Conservation (phyloP, 2,797 vertebrate species). For the Enteromius unitaeniatus region DNA sequence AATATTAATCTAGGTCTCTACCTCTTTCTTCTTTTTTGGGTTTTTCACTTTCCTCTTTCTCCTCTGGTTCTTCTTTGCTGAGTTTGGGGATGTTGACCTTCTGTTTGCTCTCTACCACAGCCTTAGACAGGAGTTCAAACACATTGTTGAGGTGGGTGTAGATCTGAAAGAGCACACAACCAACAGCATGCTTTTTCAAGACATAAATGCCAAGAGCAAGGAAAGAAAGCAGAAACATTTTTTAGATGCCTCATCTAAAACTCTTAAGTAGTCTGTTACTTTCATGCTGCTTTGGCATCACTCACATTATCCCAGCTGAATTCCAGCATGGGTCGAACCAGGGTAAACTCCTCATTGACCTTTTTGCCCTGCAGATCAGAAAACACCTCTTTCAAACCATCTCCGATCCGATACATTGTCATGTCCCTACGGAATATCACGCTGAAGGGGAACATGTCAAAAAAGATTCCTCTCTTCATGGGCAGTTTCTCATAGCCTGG, state of each 20-base stretch:
- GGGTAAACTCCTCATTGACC: conserved; percentile 80
- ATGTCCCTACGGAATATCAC: conserved; percentile 82
- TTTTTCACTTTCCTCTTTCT: conserved; percentile 76
- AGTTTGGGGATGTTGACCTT: conserved; percentile 79
- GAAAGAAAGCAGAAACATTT: neutral
- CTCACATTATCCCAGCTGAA: conserved; percentile 83
- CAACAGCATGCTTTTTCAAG: conserved; percentile 24
- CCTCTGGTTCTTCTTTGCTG: conserved; percentile 73
- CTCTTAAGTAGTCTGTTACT: neutral
- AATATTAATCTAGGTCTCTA: conserved; percentile 36
- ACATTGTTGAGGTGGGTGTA: conserved; percentile 80
- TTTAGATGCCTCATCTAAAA: neutral
- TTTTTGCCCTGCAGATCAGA: conserved; percentile 81
- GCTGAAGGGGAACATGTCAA: conserved; percentile 83
- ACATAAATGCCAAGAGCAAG: conserved; percentile 16
- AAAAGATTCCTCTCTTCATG: conserved; percentile 81
- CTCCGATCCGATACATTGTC: conserved; percentile 80
- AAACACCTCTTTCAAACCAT: conserved; percentile 82
- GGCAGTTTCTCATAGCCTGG: conserved; percentile 82
- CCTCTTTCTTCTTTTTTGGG: conserved; percentile 74
- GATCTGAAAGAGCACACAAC: conserved; percentile 66
- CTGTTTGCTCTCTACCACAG: conserved; percentile 80
- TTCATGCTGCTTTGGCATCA: conserved; percentile 30
- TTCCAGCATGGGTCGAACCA: conserved; percentile 80
- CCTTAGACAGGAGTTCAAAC: conserved; percentile 79